Evolutionary conservation across 2,797 vertebrate genomes (phyloP).

Genomic region (Helarctos malayanus): DNA sequence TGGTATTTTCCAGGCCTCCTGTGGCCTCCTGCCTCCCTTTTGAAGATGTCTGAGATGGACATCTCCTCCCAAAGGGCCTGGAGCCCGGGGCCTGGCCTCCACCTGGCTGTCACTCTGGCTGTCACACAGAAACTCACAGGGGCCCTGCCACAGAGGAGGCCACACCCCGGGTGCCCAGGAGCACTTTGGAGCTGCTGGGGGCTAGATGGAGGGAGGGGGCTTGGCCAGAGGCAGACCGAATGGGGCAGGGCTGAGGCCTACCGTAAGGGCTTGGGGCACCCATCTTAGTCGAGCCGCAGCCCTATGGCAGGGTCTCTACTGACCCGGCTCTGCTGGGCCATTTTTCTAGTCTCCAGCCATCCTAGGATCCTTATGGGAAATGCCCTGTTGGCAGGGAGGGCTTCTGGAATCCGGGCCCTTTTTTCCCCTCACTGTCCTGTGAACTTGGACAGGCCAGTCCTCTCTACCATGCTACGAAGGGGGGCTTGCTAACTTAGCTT

Average conservation of each 20-base stretch:
- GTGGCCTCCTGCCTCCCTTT: not conserved
- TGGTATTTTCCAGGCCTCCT: not conserved
- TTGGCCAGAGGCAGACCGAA: not conserved
- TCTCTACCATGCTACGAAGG: constrained; percentile 16
- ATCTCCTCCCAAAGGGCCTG: not conserved
- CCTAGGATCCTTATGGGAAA: not conserved
- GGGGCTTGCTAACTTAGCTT: not conserved
- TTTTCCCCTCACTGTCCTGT: not conserved
- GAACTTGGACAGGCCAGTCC: not conserved
- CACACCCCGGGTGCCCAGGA: not conserved
- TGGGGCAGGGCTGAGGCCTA: not conserved
- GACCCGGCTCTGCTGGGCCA: not conserved
- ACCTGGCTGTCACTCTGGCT: not conserved
- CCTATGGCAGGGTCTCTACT: not conserved
- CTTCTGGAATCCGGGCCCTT: not conserved
- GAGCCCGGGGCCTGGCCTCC: not conserved
- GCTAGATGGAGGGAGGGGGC: not conserved
- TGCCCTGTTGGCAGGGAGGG: not conserved
- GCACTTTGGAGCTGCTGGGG: not conserved
- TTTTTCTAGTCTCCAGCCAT: not conserved
- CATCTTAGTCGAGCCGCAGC: not conserved
- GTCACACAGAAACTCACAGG: not conserved
- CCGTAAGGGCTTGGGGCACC: too few relatives aligned
- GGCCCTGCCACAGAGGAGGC: not conserved
- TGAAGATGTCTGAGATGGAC: constrained; percentile 12